phyloP scores from a whole-genome alignment of 1,140 invertebrate genomes.

The Lasioglossum albipes region DNA sequence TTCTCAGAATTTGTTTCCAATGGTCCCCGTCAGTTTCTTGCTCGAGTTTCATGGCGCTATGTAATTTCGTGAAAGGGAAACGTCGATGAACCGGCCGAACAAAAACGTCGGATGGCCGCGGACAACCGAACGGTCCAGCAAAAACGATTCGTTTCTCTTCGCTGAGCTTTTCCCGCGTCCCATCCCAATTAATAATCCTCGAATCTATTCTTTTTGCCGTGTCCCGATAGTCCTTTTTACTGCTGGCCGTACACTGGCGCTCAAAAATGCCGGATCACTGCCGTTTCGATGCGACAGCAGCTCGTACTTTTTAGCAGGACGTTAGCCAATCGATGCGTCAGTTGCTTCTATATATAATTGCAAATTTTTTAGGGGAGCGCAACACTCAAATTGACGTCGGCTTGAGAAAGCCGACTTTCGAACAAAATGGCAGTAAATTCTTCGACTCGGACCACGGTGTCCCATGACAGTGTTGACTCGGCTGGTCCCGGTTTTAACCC shows the following conservation, averaged over 20 bases:
- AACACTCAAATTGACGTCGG: too few species aligned
- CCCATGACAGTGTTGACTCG: not conserved
- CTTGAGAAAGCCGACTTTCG: too few species aligned
- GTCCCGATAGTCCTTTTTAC: not conserved
- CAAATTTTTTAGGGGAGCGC: too few species aligned
- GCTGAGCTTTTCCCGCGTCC: not conserved
- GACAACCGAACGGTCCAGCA: not conserved
- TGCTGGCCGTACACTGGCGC: not conserved
- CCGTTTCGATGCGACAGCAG: not conserved
- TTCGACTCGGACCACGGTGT: not conserved
- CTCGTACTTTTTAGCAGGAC: too few species aligned
- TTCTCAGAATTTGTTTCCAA: not conserved
- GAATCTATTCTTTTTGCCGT: not conserved
- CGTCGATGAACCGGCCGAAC: not conserved
- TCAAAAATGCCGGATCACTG: not conserved
- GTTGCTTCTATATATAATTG: too few species aligned
- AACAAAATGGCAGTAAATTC: not conserved
- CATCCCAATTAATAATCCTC: not conserved
- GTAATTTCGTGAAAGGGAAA: not conserved
- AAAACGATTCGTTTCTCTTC: not conserved
- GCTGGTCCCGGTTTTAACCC: constrained; percentile 4
- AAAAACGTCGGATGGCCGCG: not conserved
- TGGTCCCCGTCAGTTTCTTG: not conserved
- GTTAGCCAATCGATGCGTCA: too few species aligned
- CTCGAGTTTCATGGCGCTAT: not conserved